Conservation (phyloP, 2,888 invertebrate species). For the Sminthurides aquaticus region DNA sequence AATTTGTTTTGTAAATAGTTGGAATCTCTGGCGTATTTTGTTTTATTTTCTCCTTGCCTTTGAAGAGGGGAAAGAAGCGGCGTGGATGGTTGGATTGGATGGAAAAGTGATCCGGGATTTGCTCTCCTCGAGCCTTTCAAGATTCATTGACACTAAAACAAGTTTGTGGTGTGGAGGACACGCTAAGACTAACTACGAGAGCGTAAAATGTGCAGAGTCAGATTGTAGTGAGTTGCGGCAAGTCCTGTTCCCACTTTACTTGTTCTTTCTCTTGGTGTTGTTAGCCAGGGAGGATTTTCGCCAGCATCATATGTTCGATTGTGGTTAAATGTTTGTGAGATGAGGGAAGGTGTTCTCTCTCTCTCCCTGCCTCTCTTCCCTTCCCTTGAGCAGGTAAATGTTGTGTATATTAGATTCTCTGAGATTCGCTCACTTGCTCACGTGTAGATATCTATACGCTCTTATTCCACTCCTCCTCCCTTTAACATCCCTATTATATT, state of each 20-base stretch:
- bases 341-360: too few relatives aligned
- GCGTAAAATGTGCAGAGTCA: not conserved
- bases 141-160: not conserved
- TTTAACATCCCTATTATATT: too few relatives aligned
- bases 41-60: not conserved
- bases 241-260: not conserved
- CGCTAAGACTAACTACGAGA: constrained; percentile 3
- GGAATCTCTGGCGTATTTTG: not conserved
- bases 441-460: too few relatives aligned
- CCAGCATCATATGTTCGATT: not conserved
- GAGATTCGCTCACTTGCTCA: too few relatives aligned
- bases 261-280: not conserved
- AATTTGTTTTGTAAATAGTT: not conserved
- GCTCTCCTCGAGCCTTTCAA: not conserved
- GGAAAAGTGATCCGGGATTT: not conserved
- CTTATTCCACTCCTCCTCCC: too few relatives aligned
- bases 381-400: too few relatives aligned
- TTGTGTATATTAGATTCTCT: too few relatives aligned
- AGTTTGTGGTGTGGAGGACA: constrained; percentile 3
- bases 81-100: not conserved
- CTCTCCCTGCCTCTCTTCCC: too few relatives aligned
- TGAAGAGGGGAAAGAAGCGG: not conserved
- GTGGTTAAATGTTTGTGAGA: not conserved
- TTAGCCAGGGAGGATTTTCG: not conserved
- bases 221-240: not conserved